Percentiles rank a stretch among this genome's conserved stretches.
Conservation (phyloP, 2,797 vertebrate species). For the Petrocephalus schoutedeni region DNA sequence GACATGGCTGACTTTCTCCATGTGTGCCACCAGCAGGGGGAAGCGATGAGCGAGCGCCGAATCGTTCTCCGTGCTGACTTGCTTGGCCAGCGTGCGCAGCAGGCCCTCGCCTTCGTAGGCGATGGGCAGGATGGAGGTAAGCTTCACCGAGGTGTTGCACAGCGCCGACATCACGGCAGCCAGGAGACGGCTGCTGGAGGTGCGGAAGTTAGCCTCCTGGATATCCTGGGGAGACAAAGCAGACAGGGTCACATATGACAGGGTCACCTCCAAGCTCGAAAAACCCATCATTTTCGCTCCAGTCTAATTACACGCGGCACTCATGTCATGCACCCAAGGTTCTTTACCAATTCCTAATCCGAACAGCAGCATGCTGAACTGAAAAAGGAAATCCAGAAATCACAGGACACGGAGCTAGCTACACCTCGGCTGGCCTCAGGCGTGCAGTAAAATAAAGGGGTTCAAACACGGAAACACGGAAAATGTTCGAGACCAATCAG, state of each 20-base stretch:
- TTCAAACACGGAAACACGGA: too few species aligned
- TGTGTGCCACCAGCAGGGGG: conserved; percentile 90
- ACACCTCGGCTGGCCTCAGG: background rate
- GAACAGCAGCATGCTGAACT: background rate
- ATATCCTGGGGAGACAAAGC: conserved; percentile 72
- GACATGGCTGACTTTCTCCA: conserved; percentile 98
- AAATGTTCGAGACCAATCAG: background rate
- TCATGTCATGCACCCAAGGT: background rate
- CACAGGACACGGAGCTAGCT: background rate
- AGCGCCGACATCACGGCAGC: conserved; percentile 98
- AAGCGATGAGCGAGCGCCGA: conserved; percentile 92
- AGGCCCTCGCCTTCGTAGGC: conserved; percentile 92
- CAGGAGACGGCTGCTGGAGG: conserved; percentile 90
- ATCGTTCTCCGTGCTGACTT: conserved; percentile 98
- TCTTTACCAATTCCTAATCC: background rate
- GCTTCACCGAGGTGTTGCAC: conserved; percentile 91
- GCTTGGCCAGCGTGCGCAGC: conserved; percentile 89
- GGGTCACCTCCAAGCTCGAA: background rate
- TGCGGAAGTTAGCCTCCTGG: conserved; percentile 95
- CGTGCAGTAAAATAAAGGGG: too few species aligned
- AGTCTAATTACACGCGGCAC: background rate
- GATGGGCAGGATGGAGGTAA: conserved; percentile 94
- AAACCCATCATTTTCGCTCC: background rate
- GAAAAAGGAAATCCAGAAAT: background rate
- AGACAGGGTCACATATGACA: background rate